Evolutionary conservation across 2,797 vertebrate genomes (phyloP), one percentile per base, ranked within the genome.

Genomic region (Neomorphus geoffroyi): DNA sequence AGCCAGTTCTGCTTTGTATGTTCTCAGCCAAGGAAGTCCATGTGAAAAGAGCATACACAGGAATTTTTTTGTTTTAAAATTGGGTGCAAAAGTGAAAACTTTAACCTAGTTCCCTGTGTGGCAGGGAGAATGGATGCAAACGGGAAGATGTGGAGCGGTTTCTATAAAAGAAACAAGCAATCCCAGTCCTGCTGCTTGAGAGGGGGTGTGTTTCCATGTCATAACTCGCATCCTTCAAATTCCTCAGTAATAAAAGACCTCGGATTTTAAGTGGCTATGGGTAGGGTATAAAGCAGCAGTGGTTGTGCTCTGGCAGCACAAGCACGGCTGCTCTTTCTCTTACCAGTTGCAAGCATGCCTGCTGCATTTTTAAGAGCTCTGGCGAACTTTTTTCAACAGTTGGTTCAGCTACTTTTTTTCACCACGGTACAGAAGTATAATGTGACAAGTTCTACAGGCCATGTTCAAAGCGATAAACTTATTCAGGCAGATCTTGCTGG

Each of bases 151-250:
- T 35, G 64, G 64, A 91, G 70, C 79, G 73, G 51, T 84, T 93
- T 93, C 87, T 92, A 90, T 92, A 93, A 95, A 94, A 93, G 82
- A 92, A 93, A 92, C 71, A 70, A 82, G 92, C 53, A 57, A 41
- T 80, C 91, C 62, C 48, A 93, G 83, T 82, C 48, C 51, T 73
- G 48, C 45, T 93, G 7, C 62, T 93, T 50, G 73, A 80, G 84
- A 81, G 90, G 94, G 94, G 80, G 77, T 92, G 72, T 92, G 82
- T 96, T 92, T 81, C 92, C 53, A 56, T 96, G 64, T 96, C 92
- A 96, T 95, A 96, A 84, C 82, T 91, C 4, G 3, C 90, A 96
- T 97, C 96, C 61, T 97, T 97, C 78, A 84, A 90, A 96, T 96
- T 96, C 94, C 93, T 85, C 58, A 67, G 80, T 94, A 95, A 93